These are phyloP conservation scores for Ornithoptera alexandrae DNA, from an alignment of 2,888 invertebrate genomes.

Conservation along the genomic window DNA sequence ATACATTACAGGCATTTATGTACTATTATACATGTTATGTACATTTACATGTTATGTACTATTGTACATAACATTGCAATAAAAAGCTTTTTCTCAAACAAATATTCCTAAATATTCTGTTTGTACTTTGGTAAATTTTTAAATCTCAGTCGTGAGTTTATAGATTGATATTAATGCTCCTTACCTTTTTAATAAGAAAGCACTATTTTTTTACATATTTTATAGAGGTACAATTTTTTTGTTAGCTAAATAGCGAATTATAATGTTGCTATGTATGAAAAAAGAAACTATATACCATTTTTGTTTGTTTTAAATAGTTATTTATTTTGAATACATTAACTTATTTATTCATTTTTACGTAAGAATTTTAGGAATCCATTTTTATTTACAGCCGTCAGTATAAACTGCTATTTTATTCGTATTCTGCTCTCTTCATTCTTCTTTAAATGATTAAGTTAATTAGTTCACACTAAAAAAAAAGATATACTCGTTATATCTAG, in stretches of 20 bases:
- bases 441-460: neutral
- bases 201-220: no score
- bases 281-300: neutral
- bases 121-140: no score
- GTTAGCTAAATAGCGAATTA: no score
- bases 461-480: neutral
- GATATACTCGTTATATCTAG: neutral
- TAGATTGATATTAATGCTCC: no score
- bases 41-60: no score
- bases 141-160: no score
- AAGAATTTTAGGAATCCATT: neutral
- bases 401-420: neutral
- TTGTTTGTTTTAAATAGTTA: neutral
- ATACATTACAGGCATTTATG: neutral
- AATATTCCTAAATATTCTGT: no score
- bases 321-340: neutral
- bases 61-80: neutral
- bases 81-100: no score
- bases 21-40: no score
- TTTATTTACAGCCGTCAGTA: neutral
- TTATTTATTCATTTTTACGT: neutral
- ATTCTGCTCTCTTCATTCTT: neutral
- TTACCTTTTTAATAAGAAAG: no score
- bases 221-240: no score
- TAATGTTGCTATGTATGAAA: neutral